Evolutionary conservation across 2,113 vertebrate genomes (phyloP), one percentile per base, ranked within the genome.

Genomic region (Barbus barbus): DNA sequence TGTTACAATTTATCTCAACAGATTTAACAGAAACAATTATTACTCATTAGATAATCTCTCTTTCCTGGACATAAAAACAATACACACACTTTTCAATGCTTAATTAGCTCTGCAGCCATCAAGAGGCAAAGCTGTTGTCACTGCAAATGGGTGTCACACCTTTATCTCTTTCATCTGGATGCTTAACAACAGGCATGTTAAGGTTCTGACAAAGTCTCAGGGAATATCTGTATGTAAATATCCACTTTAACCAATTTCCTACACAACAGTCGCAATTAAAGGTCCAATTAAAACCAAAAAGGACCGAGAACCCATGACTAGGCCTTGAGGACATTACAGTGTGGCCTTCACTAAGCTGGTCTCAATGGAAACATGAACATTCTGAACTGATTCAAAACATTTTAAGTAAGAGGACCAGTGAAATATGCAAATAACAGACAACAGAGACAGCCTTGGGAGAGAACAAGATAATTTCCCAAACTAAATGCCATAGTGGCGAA

Each of bases 71-170:
- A 46, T 60, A 60, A 75, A 75, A 36, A 22, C 48, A 79, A 89
- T 83, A 87, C 88, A 84, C 78, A 74, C 82, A 86, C 83, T 51
- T 85, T 86, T 92, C 87, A 91, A 75, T 88, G 89, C 78, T 82
- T 89, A 86, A 91, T 92, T 91, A 90, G 87, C 92, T 92, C 89
- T 84, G 91, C 69, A 20, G 72, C 67, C 86, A 87, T 87, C 61
- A 80, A 82, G 84, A 78, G n/a, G 14, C 3, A 8, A 61, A 48
- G 56, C 24, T n/a, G 20, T 36, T 67, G 61, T n/a, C 63, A 79
- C n/a, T 86, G 84, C 81, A 92, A 90, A 83, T 78, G 82, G 79
- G 83, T 46, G 41, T 85, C 81, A 48, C 78, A 84, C 87, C 84
- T 91, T 88, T 87, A 85, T 84, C 85, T 77, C 53, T 80, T 51